phyloP scores from a whole-genome alignment of 2,797 vertebrate genomes.

The Lateolabrax maculatus region DNA sequence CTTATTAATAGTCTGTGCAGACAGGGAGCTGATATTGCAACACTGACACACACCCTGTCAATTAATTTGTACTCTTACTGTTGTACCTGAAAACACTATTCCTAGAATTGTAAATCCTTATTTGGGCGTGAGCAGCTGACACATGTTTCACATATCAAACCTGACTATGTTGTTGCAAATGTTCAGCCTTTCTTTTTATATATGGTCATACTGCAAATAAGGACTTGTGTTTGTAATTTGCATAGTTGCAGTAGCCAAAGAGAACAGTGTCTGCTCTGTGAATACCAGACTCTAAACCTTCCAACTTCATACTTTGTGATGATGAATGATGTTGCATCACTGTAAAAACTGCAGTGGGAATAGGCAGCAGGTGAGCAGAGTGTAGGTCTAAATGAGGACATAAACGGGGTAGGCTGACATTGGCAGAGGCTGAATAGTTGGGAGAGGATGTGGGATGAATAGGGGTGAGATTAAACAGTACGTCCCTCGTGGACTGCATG shows the following conservation, averaged over 20 bases:
- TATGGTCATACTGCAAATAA: constrained; percentile 12
- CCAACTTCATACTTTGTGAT: background rate
- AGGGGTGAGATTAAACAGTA: constrained; percentile 1
- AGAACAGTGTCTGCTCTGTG: constrained; percentile 23
- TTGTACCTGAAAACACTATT: background rate
- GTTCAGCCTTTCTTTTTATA: constrained; percentile 17
- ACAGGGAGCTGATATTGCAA: background rate
- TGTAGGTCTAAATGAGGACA: constrained; percentile 63
- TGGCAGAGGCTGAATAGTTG: constrained; percentile 23
- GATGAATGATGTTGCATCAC: constrained; percentile 10
- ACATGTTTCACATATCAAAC: background rate
- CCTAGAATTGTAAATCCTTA: background rate
- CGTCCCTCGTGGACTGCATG: background rate
- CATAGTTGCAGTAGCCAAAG: constrained; percentile 22
- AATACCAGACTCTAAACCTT: constrained; percentile 24
- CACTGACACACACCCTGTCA: background rate
- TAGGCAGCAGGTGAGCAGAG: background rate
- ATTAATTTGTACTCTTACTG: background rate
- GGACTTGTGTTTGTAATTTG: constrained; percentile 25
- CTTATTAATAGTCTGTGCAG: background rate
- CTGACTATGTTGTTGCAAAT: background rate
- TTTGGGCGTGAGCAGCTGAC: background rate
- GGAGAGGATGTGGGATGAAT: constrained; percentile 18
- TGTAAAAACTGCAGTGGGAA: background rate
- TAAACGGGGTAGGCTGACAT: constrained; percentile 32